Conservation (phyloP, 2,113 vertebrate genomes). For the Tylochromis polylepis region DNA sequence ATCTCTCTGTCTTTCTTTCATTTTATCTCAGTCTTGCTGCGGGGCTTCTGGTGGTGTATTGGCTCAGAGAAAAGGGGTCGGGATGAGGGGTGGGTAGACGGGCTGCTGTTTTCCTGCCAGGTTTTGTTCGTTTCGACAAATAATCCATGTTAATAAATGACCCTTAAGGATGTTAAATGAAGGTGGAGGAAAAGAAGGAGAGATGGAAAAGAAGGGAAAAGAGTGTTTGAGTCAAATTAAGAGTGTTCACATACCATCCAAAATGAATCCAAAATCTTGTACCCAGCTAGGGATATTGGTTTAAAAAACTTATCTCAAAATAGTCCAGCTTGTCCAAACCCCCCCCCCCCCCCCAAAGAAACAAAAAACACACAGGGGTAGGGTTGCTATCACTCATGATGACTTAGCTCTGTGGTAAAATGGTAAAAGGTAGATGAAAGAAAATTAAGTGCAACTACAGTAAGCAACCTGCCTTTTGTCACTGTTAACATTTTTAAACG, state of each 20-base stretch:
- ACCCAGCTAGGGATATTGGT: neutral
- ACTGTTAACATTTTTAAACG: neutral
- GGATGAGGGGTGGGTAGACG: neutral
- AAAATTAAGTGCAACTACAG: fast-evolving
- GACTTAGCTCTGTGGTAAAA: neutral
- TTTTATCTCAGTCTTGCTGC: neutral
- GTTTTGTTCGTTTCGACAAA: conserved; percentile 19
- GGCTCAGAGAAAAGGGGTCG: neutral
- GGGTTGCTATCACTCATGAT: neutral
- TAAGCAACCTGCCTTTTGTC: neutral
- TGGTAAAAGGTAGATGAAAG: neutral
- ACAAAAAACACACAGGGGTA: neutral
- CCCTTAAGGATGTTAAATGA: conserved; percentile 13
- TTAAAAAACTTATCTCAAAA: neutral
- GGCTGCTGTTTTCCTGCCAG: conserved; percentile 3
- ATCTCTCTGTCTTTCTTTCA: neutral
- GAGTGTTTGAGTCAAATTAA: neutral
- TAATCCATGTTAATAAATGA: conserved; percentile 57
- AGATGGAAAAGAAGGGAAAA: neutral
- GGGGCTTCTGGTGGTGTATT: neutral
- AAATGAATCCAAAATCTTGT: neutral
- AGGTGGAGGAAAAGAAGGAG: neutral
- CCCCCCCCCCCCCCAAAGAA: too few species aligned
- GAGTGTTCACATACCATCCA: neutral
- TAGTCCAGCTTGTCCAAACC: neutral